Evolutionary conservation across 2,888 invertebrate species (phyloP), one percentile per base, ranked within the genome.

Genomic region (Phymatocera aterrima): DNA sequence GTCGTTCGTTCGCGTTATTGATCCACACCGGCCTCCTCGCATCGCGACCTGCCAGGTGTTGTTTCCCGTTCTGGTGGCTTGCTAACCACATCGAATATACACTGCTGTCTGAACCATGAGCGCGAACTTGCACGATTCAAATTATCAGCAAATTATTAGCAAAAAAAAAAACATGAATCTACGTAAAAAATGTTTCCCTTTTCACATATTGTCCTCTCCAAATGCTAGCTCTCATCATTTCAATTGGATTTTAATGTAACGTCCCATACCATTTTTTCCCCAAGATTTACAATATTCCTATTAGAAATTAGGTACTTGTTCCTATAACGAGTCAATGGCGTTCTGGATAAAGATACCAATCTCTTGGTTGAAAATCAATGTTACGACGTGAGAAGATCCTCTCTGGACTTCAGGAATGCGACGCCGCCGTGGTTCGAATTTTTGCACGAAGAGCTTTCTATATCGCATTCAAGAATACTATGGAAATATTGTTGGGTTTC

Each of bases 41-140:
- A 43, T 31, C 57, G 57, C 43, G 75, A 57, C 57, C 60, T 57
- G 75, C 60, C 75, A 75, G 75, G 75, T 75, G 75, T 75, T 75
- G 75, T 75, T 75, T 60, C 75, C n/a, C 75, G 57, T 75, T 75
- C 75, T 34, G 57, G 57, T 54, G 57, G 57, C 34, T 75, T 34
- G 54, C 57, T 54, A 75, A 57, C 75, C 75, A 57, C 75, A 48
- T 24, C 12, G 40, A 60, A 48, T 51, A 72, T 18, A 2, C 37
- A 6, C 10, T 28, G 51, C 24, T 24, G 40, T 51, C 18, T 43
- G 51, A 48, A 51, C 61, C 61, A 64, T 21, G 6, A 37, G 61
- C 10, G 10, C 37, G 10, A 64, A n/a, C 61, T 57, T 57, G 37
- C 61, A 37, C n/a, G 34, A 18, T 57, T 15, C 15, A 28, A 4